phyloP scores from a whole-genome alignment of 2,888 invertebrate genomes.

The Lasioglossum villosulum region DNA sequence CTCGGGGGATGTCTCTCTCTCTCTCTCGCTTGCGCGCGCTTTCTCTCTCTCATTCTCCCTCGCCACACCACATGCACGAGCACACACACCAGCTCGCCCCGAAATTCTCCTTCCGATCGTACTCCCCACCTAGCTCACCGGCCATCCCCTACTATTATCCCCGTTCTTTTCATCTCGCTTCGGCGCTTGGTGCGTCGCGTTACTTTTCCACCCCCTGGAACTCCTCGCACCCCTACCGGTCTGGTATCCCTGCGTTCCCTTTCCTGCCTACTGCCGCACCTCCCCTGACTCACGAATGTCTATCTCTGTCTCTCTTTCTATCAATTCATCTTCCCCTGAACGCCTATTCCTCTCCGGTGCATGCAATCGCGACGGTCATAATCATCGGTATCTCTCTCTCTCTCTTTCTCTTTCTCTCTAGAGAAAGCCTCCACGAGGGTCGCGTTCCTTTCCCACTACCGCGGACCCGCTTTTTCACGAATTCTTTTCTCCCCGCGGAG shows the following conservation, averaged over 20 bases:
- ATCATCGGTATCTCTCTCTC: slow-evolving; percentile 53
- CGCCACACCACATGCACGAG: slow-evolving; percentile 13
- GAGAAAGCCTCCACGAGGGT: slow-evolving; percentile 26
- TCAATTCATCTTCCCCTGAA: background rate
- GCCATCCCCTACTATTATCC: background rate
- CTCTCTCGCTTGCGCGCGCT: slow-evolving; percentile 31
- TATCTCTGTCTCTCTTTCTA: background rate
- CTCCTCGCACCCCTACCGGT: background rate
- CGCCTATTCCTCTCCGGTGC: slow-evolving; percentile 24
- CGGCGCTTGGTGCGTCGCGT: slow-evolving; percentile 5
- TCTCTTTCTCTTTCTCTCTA: background rate
- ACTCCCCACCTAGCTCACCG: background rate
- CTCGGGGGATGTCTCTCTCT: slow-evolving; percentile 30
- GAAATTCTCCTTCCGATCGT: slow-evolving; percentile 36
- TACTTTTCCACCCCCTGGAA: slow-evolving; percentile 13
- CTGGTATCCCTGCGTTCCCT: background rate
- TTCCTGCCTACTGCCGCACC: slow-evolving; percentile 12
- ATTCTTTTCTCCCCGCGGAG: background rate
- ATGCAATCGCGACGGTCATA: slow-evolving; percentile 42
- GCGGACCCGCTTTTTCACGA: slow-evolving; percentile 10
- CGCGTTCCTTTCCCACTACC: slow-evolving; percentile 35
- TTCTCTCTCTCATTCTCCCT: background rate
- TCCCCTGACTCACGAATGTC: slow-evolving; percentile 9
- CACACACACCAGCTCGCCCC: slow-evolving; percentile 25
- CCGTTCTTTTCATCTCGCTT: slow-evolving; percentile 25